Base-by-base conservation (phyloP, 2,888 invertebrate species). In the Drosophila fungiperda region DNA sequence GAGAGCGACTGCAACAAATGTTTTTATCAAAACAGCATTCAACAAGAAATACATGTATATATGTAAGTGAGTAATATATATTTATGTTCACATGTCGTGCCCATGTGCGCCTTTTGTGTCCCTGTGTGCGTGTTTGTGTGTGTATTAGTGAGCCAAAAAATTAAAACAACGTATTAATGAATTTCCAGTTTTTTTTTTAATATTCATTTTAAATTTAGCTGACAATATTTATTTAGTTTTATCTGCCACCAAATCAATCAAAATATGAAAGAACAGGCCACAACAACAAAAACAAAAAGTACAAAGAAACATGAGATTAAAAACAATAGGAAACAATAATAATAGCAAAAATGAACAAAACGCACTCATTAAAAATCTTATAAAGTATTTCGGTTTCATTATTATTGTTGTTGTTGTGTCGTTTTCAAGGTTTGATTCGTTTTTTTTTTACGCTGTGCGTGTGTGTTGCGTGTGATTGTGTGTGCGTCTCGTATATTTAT, bases 131-230 rank as follows among this genome's bases (percentile, higher is more conserved):
- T 63, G 32, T 53, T 26, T 66, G 42, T 58, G 45, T 69, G 40
- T 62, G 42, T 65, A 48, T 57, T 32, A 80, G 72, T 73, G 36
- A 52, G 62, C 48, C 71, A 70, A 72, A 64, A 57, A 65, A 29
- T 29, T 29, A 29, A 68, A 66, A 84, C 86, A 83, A 79, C 89
- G 89, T 84, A 83, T 87, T 85, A 83, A 83, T 84, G 84, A 87
- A 89, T 87, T 84, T 84, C 82, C 89, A 84, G 87, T 84, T 84
- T 81, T 66, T 74, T 77, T 64, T 67, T 49, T 70, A 58, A 52
- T 50, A 23, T 26, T 50, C 11, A 36, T 53, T 36, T 38, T 33
- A 48, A 65, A 55, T 62, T 60, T 63, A 45, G 53, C 36, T 32
- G 42, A 53, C 61, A 60, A 40, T 68, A 68, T 67, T 68, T 67